Base-by-base conservation (phyloP, 2,888 invertebrate genomes). In the Gnatocerus cornutus region DNA sequence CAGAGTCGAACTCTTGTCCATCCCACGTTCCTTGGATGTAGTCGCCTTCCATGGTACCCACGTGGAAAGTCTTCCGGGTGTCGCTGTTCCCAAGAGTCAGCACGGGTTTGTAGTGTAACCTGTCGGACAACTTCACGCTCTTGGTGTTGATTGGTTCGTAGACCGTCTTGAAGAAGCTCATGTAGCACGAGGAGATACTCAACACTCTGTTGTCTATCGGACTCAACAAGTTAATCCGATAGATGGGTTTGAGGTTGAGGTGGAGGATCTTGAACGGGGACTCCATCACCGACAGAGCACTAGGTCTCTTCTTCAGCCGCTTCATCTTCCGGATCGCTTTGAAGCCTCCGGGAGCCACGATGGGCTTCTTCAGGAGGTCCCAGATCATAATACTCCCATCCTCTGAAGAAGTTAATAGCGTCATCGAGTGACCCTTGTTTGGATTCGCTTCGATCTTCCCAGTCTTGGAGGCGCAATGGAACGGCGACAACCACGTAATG, bases 381-480 rank as follows among this genome's bases (percentile, higher is more conserved):
- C 93, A 94, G 78, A 92, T 89, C 41, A 90, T 86, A 50, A 93
- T 85, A 0, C 85, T 87, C 0, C 93, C 93, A 80, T 93, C 93
- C 71, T 89, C 86, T 21, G 91, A 88, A 21, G 88, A 87, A 0
- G 92, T 90, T 1, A 90, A 81, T 79, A 93, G 91, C 77, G 91
- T 92, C 65, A 89, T 83, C 8, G 90, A 86, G 16, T 81, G 77
- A 8, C 80, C 78, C 0, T 85, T 82, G 76, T 71, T 64, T 73
- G 83, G 86, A 73, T 79, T 82, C 0, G 77, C 83, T 64, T 84
- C 84, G 9, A 89, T 84, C 84, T 83, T 86, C 0, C 93, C 93
- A 43, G 88, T 90, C 9, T 87, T 84, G 7, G 90, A 87, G 3
- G 92, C 80, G 68, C 84, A 85, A 74, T 88, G 87, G 75, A 88